Evolutionary conservation across 1,140 invertebrate species (phyloP).

Genomic region (Chironomus tepperi): DNA sequence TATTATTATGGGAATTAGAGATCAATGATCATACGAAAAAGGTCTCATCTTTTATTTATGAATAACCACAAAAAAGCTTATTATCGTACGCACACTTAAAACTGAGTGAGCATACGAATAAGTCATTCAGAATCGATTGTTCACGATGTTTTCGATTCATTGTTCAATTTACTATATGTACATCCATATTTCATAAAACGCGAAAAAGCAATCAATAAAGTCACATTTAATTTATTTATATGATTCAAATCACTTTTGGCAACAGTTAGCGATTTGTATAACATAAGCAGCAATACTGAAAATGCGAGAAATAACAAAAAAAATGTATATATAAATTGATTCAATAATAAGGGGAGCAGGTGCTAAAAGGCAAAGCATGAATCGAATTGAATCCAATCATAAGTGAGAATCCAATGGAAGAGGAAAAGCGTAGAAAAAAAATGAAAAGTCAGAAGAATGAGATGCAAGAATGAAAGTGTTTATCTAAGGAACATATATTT

Average conservation of each 20-base stretch:
- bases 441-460: background rate
- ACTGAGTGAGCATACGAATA: background rate
- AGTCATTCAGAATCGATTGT: background rate
- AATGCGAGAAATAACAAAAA: background rate
- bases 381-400: constrained; percentile 13
- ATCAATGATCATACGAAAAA: constrained; percentile 1
- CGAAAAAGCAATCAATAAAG: too few relatives aligned
- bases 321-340: constrained; percentile 7
- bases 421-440: background rate
- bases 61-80: background rate
- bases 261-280: background rate
- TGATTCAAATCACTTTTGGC: background rate
- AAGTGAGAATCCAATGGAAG: background rate
- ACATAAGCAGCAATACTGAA: background rate
- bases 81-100: background rate
- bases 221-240: constrained; percentile 1
- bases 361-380: background rate
- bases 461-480: too few relatives aligned
- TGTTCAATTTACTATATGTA: background rate
- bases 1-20: constrained; percentile 14
- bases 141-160: background rate
- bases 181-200: too few relatives aligned
- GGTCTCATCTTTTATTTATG: constrained; percentile 20
- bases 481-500: too few relatives aligned
- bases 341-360: constrained; percentile 11